Evolutionary conservation across 2,888 invertebrate genomes (phyloP), one percentile per base, ranked within the genome.

Genomic region (Hydriomena furcata): DNA sequence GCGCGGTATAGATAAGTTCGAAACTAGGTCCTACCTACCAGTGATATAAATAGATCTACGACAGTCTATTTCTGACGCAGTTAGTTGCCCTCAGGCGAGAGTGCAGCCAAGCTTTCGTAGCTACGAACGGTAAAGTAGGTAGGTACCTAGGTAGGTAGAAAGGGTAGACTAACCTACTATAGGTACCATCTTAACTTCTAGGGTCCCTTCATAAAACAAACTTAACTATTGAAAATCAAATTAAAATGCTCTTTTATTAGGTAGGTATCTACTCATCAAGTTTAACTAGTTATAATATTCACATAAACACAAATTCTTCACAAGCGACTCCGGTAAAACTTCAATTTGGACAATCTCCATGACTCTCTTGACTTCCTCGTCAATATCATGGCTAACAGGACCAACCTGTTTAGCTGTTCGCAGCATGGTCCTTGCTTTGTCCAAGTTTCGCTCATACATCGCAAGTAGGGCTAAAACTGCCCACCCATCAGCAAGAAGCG

Each of bases 401-500:
- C 90, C 90, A 0, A 72, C 79, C 59, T 90, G 85, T 23, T 71
- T 73, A 0, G 87, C 82, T 2, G 89, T 86, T 5, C 86, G 81
- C 1, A 87, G 58, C 79, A 87, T 76, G 1, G 71, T 64, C 32
- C 74, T 73, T 1, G 85, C 87, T 58, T 76, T 82, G 5, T 82
- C 66, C 1, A 80, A 11, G 13, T 83, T 66, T 34, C 68, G 72
- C 25, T 80, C 73, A 32, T 73, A 64, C 71, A 87, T 77, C 5
- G 84, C 84, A 25, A 87, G 57, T 10, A 84, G 36, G n/a, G 81
- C 77, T 53, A 90, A 58, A 53, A 84, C 65, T 1, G 84, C 87
- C 90, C 90, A 90, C 0, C 79, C 90, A 61, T 90, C 86, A 2
- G 89, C 73, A 20, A 89, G 62, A 17, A 77, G 60, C 1, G 89